Evolutionary conservation across 37 sponge, comb jelly and placozoan genomes (phyloP).

Genomic region (Ianthella basta): DNA sequence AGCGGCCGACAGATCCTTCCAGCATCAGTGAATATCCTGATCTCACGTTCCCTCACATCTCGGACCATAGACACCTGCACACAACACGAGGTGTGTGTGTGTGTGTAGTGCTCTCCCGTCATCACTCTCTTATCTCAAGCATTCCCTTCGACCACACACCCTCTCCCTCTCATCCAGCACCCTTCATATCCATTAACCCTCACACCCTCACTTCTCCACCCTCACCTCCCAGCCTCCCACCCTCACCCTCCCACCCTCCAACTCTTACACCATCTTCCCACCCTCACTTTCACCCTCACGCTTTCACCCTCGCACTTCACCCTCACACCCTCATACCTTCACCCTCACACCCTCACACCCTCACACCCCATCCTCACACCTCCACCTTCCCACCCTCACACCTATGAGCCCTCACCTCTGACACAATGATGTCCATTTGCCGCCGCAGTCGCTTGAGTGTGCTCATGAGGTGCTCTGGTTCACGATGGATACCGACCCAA

Average conservation of each 20-base stretch:
- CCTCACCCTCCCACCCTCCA: not conserved
- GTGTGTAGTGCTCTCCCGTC: too few species aligned
- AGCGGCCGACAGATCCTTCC: slow-evolving; percentile 98
- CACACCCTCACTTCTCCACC: too few species aligned
- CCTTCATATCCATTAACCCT: not conserved
- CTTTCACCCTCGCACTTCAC: not conserved
- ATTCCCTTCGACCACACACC: not conserved
- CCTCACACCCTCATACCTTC: not conserved
- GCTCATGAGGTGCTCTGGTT: slow-evolving; percentile 98
- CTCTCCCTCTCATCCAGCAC: not conserved
- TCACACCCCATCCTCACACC: not conserved
- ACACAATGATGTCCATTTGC: slow-evolving; percentile 99
- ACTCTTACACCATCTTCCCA: too few species aligned
- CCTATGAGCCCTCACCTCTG: slow-evolving; percentile 73
- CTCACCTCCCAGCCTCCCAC: too few species aligned
- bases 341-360: not conserved
- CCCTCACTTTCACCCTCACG: not conserved
- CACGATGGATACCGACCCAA: slow-evolving; percentile 99
- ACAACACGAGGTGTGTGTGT: not conserved
- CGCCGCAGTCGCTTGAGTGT: slow-evolving; percentile 95
- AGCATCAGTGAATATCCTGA: slow-evolving; percentile 98
- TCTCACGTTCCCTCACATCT: slow-evolving; percentile 96
- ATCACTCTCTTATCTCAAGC: slow-evolving; percentile 12
- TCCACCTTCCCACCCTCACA: not conserved
- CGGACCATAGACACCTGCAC: slow-evolving; percentile 92